Base-by-base conservation (phyloP, 2,888 invertebrate species). In the Phalera bucephala region DNA sequence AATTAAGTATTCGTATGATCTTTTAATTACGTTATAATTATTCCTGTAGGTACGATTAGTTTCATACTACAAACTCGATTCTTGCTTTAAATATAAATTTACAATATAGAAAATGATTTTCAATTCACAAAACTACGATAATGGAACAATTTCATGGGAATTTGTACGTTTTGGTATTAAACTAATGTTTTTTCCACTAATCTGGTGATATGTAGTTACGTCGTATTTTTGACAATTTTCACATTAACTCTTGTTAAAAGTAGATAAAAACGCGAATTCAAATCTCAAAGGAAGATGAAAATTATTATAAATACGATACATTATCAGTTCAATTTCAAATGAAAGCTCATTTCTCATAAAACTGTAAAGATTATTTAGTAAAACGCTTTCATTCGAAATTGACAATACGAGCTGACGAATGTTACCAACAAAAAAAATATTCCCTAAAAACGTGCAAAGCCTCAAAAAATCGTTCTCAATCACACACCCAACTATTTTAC, bases 171-270 rank as follows among this genome's bases (percentile, higher is more conserved):
- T 64, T 56, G n/a, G 67, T 66, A 13, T 38, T 10, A 31, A 43
- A 6, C 39, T 52, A 37, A 17, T 5, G 17, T 17, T 17, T 17
- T 17, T 17, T 17, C 17, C 17, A 17, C 5, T 17, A 17, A 17
- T 5, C 17, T 17, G 3, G 3, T 74, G 75, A 79, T 80, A 80
- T 78, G 83, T 78, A 71, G 66, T 72, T 63, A 62, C 40, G 42
- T 64, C 71, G 66, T 57, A 72, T 60, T 64, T 44, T 51, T 17
- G n/a, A 41, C 36, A 38, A 52, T 46, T 58, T 70, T 69, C 57
- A 66, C 46, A 45, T 38, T 47, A 32, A 30, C 43, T 36, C 55
- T 37, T 31, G 38, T 44, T 30, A 47, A n/a, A 44, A 52, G 46
- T 45, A 37, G 41, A 39, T 35, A 32, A 33, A 40, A 40, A 46